Conservation (phyloP, 2,888 invertebrate species). For the Ommatoiulus sabulosus region DNA sequence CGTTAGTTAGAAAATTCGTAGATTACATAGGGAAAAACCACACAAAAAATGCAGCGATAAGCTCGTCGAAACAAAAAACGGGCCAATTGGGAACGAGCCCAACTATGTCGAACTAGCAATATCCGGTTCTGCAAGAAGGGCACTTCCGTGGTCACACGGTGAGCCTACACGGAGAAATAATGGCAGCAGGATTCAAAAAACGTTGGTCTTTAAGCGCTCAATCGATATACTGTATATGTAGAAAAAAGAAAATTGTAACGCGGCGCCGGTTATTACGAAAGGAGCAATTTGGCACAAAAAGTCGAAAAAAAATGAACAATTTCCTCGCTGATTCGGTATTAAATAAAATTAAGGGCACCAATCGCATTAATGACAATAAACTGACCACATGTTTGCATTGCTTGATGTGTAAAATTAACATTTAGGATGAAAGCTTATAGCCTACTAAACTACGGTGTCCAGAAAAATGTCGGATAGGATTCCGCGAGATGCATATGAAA, state of each 20-base stretch:
- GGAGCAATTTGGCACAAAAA: not conserved
- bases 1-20: too few species aligned
- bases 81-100: not conserved
- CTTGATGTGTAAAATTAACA: too few species aligned
- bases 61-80: not conserved
- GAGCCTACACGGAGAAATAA: not conserved
- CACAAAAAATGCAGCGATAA: not conserved
- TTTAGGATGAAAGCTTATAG: too few species aligned
- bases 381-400: too few species aligned
- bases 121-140: not conserved
- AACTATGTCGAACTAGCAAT: conserved; percentile 19
- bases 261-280: not conserved
- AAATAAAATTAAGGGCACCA: too few species aligned
- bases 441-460: too few species aligned
- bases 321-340: too few species aligned
- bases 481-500: too few species aligned
- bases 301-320: too few species aligned
- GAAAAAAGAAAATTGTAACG: not conserved
- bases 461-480: too few species aligned
- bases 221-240: not conserved
- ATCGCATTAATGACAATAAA: too few species aligned
- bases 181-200: not conserved
- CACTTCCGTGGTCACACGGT: not conserved
- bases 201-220: not conserved
- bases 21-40: too few species aligned